Evolutionary conservation across 2,888 invertebrate genomes (phyloP), one percentile per base, ranked within the genome.

Genomic region (Drosophila diplacantha): DNA sequence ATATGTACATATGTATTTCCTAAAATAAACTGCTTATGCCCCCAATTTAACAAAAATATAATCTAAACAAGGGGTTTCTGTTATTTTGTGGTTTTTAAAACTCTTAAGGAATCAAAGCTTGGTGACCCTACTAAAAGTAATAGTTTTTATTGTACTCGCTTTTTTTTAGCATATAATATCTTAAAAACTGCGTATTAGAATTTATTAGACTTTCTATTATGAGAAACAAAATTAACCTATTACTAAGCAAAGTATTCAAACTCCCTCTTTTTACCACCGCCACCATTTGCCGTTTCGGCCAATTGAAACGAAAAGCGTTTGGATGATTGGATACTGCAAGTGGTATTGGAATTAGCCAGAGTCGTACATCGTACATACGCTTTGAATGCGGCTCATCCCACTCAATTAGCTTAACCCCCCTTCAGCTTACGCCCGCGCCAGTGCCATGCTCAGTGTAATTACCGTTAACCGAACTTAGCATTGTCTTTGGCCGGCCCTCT

Each of bases 401-500:
- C 62, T 62, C 51, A 37, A 62, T 62, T 62, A 61, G 31, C 7
- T 11, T 14, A 34, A 34, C 20, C 26, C n/a, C 3, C 14, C 5
- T 9, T 5, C 8, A 14, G 4, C 18, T 31, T 8, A 20, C 44
- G 8, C 31, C 43, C n/a, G 26, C 29, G 29, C 9, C 11, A 11
- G 14, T 11, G 18, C 34, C 41, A 12, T 7, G 34, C 26, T 24
- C 50, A 34, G 31, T 37, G 43, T 68, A 66, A 68, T 66, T 68
- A 67, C 65, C 68, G 65, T 68, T 68, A 52, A 54, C 37, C 55
- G 22, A 43, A 38, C 47, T 57, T 52, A 35, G 44, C 56, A 54
- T 62, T 46, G 68, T 66, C 65, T 64, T 64, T 63, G 53, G 53
- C 57, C 43, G 43, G 58, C 62, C 64, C 65, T 64, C 65, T 46